phyloP scores from a whole-genome alignment of 1,140 invertebrate genomes.

The Micrasema minimum region DNA sequence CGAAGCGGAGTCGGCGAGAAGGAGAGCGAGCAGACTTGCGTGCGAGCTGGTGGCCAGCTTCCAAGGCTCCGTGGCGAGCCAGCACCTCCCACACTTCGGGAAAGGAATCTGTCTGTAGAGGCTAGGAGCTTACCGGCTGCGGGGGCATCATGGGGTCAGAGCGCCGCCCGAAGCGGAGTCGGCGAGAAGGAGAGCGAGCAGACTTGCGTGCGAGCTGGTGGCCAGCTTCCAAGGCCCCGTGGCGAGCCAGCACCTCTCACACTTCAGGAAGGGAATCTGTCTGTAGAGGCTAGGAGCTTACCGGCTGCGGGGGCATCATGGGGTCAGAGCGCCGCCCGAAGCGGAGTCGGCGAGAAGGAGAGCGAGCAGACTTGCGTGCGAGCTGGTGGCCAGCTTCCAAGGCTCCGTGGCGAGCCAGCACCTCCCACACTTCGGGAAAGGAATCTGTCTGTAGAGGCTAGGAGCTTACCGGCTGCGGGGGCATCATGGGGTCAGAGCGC shows the following conservation, averaged over 20 bases:
- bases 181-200: conserved; percentile 72
- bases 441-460: no score
- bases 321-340: conserved; percentile 79
- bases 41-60: conserved; percentile 72
- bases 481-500: conserved; percentile 73
- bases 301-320: conserved; percentile 59
- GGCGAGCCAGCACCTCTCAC: conserved; percentile 70
- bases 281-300: no score
- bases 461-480: conserved; percentile 54
- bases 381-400: conserved; percentile 71
- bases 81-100: conserved; percentile 70
- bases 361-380: conserved; percentile 76
- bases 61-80: conserved; percentile 69
- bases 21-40: conserved; percentile 78
- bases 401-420: conserved; percentile 70
- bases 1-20: conserved; percentile 75
- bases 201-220: conserved; percentile 79
- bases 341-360: conserved; percentile 73
- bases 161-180: conserved; percentile 75
- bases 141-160: conserved; percentile 73
- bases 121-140: conserved; percentile 45
- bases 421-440: conserved; percentile 68
- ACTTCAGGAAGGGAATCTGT: conserved; percentile 64
- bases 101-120: conserved; percentile 60
- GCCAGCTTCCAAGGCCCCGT: conserved; percentile 68